A percentile compares a stretch with the other conserved stretches of the same genome.
These are phyloP conservation scores for Drosophila tropicalis DNA, from an alignment of 1,140 invertebrate genomes.

Conservation along the genomic window DNA sequence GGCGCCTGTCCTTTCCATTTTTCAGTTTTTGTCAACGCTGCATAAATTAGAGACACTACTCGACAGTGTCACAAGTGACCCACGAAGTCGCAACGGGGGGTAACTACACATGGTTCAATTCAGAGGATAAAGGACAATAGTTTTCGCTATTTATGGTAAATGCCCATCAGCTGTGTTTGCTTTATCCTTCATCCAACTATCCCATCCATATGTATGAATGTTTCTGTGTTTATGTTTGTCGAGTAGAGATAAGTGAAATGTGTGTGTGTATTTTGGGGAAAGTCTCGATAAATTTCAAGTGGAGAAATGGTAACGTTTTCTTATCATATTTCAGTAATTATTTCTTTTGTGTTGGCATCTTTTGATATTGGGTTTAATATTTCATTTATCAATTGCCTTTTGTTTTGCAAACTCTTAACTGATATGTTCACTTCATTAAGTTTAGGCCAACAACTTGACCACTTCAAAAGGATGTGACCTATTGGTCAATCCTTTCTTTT, in stretches of 20 bases:
- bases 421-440: constrained; percentile 75
- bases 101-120: background rate
- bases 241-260: constrained; percentile 6
- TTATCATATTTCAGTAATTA: constrained; percentile 16
- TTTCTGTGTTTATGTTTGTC: background rate
- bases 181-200: constrained; percentile 1
- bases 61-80: constrained; percentile 21
- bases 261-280: background rate
- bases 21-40: constrained; percentile 68
- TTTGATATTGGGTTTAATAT: constrained; percentile 14
- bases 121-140: constrained; percentile 28
- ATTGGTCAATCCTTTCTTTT: constrained; percentile 25
- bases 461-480: constrained; percentile 50
- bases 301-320: constrained; percentile 1
- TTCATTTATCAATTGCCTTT: constrained; percentile 49
- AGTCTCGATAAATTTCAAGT: constrained; percentile 3
- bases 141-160: constrained; percentile 49
- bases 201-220: constrained; percentile 14
- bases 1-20: constrained; percentile 43
- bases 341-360: constrained; percentile 31
- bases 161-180: constrained; percentile 55
- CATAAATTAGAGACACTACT: constrained; percentile 65
- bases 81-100: constrained; percentile 15
- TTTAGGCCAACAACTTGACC: constrained; percentile 53
- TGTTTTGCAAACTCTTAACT: constrained; percentile 30